These are phyloP conservation scores for Acinonyx jubatus DNA, from an alignment of 2,113 vertebrate genomes.

Conservation along the genomic window DNA sequence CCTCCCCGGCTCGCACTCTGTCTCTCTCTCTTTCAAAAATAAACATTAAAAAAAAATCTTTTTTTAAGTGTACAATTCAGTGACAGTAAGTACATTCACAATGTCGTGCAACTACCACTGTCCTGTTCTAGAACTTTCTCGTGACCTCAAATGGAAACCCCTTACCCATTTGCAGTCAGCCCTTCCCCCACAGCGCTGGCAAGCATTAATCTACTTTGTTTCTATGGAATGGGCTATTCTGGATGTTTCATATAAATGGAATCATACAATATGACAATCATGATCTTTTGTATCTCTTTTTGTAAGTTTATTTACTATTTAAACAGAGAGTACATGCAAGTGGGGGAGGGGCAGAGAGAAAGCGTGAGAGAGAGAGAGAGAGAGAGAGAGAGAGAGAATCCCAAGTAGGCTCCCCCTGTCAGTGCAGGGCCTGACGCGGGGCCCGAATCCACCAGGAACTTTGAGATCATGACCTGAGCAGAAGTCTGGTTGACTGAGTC, in stretches of 20 bases:
- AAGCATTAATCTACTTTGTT: background rate
- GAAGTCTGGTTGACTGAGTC: background rate
- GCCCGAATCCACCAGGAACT: background rate
- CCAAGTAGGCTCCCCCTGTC: background rate
- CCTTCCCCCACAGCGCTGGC: background rate
- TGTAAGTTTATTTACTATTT: background rate
- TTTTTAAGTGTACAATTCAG: background rate
- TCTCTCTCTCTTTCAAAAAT: too few species aligned
- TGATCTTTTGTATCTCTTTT: background rate
- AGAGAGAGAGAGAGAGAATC: background rate
- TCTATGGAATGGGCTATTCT: background rate
- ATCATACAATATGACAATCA: background rate
- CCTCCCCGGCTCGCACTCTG: too few species aligned
- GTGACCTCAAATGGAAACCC: background rate
- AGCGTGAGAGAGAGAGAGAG: background rate
- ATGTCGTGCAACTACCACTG: background rate
- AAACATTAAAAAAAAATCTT: too few species aligned
- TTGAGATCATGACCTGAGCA: background rate
- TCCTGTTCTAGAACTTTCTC: background rate
- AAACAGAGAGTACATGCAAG: background rate
- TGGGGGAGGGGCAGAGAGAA: too few species aligned
- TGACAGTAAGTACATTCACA: background rate
- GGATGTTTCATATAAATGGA: background rate
- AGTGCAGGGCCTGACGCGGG: background rate
- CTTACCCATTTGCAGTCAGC: background rate